Base-by-base conservation (phyloP, 37 sponge, comb jelly and placozoan species). In the Bolinopsis microptera region DNA sequence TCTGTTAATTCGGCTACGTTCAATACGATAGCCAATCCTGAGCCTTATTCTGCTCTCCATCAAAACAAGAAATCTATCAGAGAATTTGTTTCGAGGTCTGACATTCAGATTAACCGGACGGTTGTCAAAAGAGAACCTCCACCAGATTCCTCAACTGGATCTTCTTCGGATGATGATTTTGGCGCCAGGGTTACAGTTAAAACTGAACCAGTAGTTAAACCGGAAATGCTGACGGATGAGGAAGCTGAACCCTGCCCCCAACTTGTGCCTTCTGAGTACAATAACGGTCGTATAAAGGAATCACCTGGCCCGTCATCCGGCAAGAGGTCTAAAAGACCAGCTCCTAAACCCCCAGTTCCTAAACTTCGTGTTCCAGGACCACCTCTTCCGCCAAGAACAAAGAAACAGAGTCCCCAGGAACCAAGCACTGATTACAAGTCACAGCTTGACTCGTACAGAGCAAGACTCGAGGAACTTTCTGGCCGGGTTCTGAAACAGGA, bases 11-110 rank as follows among this genome's bases (percentile, higher is more conserved):
- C 90, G 1, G 41, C 90, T 38, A 38, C 39, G 16, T n/a, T 86
- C 48, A 86, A 86, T 23, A 27, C 34, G 30, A 86, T 86, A 41
- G 61, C 41, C 30, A 86, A 86, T 25, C 61, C 90, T 25, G 90
- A 86, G 30, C 90, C 90, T 21, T 86, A 86, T 27, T 36, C 90
- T 38, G 90, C 90, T 41, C 90, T 86, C 25, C 90, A 86, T 23
- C 25, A 27, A 27, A 86, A 86, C 90, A 86, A 86, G 90, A 86
- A 86, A 27, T 41, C 61, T 34, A 86, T 86, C 27, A 38, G 28
- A 36, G 90, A 86, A 27, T 77, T 16, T 32, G 80, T 77, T 1
- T 27, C 80, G 21, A 77, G 37, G 37, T 27, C 80, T 77, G 80
- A 77, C 32, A 32, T 77, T 32, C 32, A 35, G 21, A 32, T 27